phyloP scores from a whole-genome alignment of 2,797 vertebrate genomes.

The Helicolenus hilgendorfi region DNA sequence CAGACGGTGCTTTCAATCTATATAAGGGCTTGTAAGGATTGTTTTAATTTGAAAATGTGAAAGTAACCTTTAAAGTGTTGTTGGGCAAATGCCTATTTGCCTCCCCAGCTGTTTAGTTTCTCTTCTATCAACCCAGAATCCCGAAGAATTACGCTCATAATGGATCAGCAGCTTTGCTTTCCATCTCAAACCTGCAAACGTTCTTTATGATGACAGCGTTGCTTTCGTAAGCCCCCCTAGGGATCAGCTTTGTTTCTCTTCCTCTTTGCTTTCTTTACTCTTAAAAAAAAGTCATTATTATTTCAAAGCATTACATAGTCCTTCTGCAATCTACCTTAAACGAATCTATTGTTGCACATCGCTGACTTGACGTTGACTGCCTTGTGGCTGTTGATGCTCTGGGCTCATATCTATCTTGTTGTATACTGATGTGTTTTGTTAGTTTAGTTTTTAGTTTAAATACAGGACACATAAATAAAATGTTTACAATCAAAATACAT shows the following conservation, averaged over 20 bases:
- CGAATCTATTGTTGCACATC: not conserved
- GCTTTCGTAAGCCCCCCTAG: not conserved
- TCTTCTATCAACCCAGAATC: too few relatives aligned
- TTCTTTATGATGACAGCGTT: not conserved
- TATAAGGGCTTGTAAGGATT: not conserved
- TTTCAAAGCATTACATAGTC: too few relatives aligned
- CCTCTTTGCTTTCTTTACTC: not conserved
- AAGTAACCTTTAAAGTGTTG: not conserved
- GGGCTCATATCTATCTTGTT: not conserved
- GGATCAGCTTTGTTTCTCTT: not conserved
- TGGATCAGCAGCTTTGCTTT: not conserved
- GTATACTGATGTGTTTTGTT: not conserved
- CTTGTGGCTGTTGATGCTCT: not conserved
- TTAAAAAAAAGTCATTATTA: too few relatives aligned
- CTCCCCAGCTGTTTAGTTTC: too few relatives aligned
- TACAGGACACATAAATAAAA: not conserved
- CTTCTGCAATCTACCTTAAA: not conserved
- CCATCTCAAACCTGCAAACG: not conserved
- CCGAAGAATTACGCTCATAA: too few relatives aligned
- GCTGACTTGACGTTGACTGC: not conserved
- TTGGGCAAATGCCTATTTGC: not conserved
- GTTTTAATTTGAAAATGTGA: not conserved
- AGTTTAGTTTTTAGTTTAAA: not conserved
- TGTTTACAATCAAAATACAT: not conserved
- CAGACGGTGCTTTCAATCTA: too few relatives aligned